Conservation (phyloP, 1,140 invertebrate species). For the Drosophila bipectinata region DNA sequence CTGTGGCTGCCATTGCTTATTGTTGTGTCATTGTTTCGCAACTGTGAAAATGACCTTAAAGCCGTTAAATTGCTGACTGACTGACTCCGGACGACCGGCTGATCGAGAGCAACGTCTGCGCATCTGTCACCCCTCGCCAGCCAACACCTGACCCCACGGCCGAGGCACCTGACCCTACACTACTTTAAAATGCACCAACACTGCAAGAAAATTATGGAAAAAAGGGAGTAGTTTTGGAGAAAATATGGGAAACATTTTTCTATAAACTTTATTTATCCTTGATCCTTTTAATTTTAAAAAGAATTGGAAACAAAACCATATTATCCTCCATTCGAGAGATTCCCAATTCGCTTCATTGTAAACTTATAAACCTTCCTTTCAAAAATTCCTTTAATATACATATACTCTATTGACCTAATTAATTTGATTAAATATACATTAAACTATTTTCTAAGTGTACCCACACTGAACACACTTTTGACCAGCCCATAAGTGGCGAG, state of each 20-base stretch:
- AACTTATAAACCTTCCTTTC: too few species aligned
- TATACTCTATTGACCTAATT: too few species aligned
- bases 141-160: constrained; percentile 7
- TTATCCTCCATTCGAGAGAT: too few species aligned
- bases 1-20: constrained; percentile 70
- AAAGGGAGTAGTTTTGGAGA: neutral
- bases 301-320: too few species aligned
- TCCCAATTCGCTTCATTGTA: too few species aligned
- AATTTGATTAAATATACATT: too few species aligned
- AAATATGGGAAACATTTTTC: too few species aligned
- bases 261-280: too few species aligned
- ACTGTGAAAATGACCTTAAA: constrained; percentile 81
- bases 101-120: constrained; percentile 53
- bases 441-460: constrained; percentile 11
- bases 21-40: constrained; percentile 76
- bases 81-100: constrained; percentile 52
- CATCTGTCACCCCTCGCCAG: constrained; percentile 16
- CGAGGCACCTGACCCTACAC: neutral
- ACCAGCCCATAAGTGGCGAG: constrained; percentile 15
- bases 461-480: constrained; percentile 2
- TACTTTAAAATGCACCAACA: neutral
- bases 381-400: too few species aligned
- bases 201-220: neutral
- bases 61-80: constrained; percentile 75
- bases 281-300: too few species aligned